A percentile compares a stretch with the other conserved stretches of the same genome.
These are phyloP conservation scores for Drosophila neocordata DNA, from an alignment of 1,140 invertebrate genomes.

Conservation along the genomic window DNA sequence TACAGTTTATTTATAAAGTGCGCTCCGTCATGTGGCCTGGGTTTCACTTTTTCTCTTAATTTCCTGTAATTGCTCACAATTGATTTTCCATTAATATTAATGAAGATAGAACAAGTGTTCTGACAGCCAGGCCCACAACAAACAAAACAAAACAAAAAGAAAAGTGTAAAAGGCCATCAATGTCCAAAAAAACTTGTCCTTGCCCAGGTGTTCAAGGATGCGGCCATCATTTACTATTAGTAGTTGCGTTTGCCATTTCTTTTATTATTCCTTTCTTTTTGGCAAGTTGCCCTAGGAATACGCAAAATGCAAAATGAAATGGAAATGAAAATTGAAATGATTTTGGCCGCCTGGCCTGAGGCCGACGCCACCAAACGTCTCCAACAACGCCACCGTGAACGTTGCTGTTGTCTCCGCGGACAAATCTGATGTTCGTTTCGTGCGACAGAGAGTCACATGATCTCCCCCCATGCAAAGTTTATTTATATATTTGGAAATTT, in stretches of 20 bases:
- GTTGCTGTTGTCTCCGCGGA: neutral
- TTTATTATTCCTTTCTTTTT: slow-evolving; percentile 21
- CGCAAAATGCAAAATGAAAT: slow-evolving; percentile 11
- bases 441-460: slow-evolving; percentile 56
- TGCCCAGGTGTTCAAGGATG: slow-evolving; percentile 63
- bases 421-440: neutral
- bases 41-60: slow-evolving; percentile 10
- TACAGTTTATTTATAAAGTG: slow-evolving; percentile 47
- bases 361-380: slow-evolving; percentile 22
- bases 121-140: neutral
- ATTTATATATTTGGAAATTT: slow-evolving; percentile 75
- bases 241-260: neutral
- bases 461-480: slow-evolving; percentile 79
- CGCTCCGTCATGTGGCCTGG: slow-evolving; percentile 30
- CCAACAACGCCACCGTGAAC: slow-evolving; percentile 13
- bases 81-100: slow-evolving; percentile 77
- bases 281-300: slow-evolving; percentile 37
- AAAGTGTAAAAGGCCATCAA: slow-evolving; percentile 40
- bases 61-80: slow-evolving; percentile 52
- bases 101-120: slow-evolving; percentile 19
- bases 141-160: neutral
- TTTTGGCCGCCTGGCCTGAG: slow-evolving; percentile 14
- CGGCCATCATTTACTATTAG: neutral
- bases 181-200: slow-evolving; percentile 46
- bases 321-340: slow-evolving; percentile 49